Evolutionary conservation across 2,113 vertebrate species (phyloP).

Genomic region (Calidris pygmaea): DNA sequence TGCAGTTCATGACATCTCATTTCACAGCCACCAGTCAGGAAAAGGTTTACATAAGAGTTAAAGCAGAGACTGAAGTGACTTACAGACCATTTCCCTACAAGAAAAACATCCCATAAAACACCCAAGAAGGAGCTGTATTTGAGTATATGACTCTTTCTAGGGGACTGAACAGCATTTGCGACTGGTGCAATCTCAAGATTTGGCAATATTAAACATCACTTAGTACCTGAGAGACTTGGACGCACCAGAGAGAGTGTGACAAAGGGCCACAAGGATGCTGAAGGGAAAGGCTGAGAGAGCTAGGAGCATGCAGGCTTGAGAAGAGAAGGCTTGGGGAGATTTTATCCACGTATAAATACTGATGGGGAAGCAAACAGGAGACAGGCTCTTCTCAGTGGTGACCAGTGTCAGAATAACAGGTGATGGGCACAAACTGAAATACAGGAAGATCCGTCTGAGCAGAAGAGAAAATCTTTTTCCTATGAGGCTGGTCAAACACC

Average conservation of each 20-base stretch:
- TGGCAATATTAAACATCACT: not conserved
- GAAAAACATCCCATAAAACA: not conserved
- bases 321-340: too few species aligned
- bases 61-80: not conserved
- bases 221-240: not conserved
- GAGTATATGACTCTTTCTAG: not conserved
- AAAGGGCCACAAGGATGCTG: not conserved
- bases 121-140: not conserved
- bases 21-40: not conserved
- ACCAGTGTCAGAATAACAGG: not conserved
- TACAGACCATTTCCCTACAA: not conserved
- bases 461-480: not conserved
- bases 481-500: not conserved
- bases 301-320: not conserved
- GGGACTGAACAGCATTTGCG: not conserved
- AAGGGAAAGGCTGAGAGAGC: not conserved
- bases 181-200: not conserved
- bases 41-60: not conserved
- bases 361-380: not conserved
- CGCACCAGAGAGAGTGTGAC: not conserved
- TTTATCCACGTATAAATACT: not conserved
- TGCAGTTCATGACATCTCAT: not conserved
- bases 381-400: not conserved
- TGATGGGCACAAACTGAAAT: not conserved
- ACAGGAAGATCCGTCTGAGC: not conserved